Evolutionary conservation across 1,140 invertebrate species (phyloP).

Genomic region (Bombus picipes): DNA sequence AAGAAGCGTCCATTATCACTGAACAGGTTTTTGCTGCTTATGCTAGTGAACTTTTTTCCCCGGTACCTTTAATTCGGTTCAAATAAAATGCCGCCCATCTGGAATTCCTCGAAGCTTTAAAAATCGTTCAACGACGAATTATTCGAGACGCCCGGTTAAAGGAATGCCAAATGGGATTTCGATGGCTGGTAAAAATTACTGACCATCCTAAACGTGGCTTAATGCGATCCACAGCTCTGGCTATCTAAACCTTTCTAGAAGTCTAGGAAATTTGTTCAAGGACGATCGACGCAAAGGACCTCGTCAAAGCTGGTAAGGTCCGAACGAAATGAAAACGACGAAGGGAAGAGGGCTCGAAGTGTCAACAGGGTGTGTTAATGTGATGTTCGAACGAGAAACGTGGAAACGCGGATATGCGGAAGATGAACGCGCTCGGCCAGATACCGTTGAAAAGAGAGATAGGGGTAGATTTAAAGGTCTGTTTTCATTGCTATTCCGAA

Average conservation of each 20-base stretch:
- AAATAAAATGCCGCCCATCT: constrained; percentile 56
- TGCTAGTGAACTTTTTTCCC: not conserved
- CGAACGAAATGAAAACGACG: not conserved
- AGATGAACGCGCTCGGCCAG: not conserved
- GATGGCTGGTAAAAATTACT: not conserved
- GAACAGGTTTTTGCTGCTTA: constrained; percentile 43
- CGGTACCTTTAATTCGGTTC: constrained; percentile 49
- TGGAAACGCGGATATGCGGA: not conserved
- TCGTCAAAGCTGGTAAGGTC: not conserved
- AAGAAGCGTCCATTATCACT: constrained; percentile 63
- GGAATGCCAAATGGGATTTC: not conserved
- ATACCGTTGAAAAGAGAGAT: constrained; percentile 49
- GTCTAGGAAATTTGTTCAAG: not conserved
- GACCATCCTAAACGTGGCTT: not conserved
- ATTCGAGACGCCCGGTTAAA: not conserved
- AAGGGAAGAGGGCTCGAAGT: not conserved
- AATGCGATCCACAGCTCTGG: not conserved
- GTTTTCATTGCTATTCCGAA: constrained; percentile 73
- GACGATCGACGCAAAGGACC: not conserved
- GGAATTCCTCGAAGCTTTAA: constrained; percentile 1
- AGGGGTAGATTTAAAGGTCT: constrained; percentile 66
- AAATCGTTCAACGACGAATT: constrained; percentile 21
- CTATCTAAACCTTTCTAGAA: not conserved
- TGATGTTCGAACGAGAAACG: not conserved
- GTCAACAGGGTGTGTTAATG: constrained; percentile 17